A percentile compares a stretch with the other conserved stretches of the same genome.
These are phyloP conservation scores for Enteromius viviparus DNA, from an alignment of 2,797 vertebrate species.

Conservation along the genomic window DNA sequence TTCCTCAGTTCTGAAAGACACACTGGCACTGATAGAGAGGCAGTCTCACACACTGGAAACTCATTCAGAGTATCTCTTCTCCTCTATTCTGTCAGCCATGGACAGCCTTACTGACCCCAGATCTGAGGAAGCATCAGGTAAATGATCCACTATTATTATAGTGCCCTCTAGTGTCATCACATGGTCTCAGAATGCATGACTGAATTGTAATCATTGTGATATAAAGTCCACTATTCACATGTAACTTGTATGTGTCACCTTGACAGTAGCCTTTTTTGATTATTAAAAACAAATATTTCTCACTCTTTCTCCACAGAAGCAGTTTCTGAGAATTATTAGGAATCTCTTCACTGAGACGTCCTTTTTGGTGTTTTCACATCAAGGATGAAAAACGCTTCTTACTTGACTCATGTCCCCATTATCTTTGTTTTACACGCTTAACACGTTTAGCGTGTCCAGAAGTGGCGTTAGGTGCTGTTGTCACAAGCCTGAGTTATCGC, in stretches of 20 bases:
- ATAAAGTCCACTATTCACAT: not conserved
- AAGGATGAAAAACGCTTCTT: not conserved
- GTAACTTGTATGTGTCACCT: not conserved
- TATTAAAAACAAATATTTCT: not conserved
- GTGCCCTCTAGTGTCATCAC: not conserved
- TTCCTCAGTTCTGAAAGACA: constrained; percentile 83
- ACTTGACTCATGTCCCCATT: not conserved
- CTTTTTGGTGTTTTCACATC: constrained; percentile 5
- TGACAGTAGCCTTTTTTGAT: constrained; percentile 1
- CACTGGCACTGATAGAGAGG: constrained; percentile 80
- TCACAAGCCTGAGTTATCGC: not conserved
- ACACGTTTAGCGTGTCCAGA: not conserved
- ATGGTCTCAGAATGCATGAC: not conserved
- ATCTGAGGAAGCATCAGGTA: constrained; percentile 49
- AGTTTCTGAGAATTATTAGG: constrained; percentile 38
- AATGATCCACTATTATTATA: not conserved
- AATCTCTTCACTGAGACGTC: not conserved
- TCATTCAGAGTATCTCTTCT: constrained; percentile 79
- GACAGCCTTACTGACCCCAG: constrained; percentile 69
- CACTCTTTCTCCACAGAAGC: constrained; percentile 39
- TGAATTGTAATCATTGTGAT: not conserved
- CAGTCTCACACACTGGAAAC: constrained; percentile 81
- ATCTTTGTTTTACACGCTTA: constrained; percentile 20
- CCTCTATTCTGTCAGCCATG: constrained; percentile 82
- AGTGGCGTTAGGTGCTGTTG: constrained; percentile 3